Base-by-base conservation (phyloP, 1,140 invertebrate genomes). In the Bombus waltoni region DNA sequence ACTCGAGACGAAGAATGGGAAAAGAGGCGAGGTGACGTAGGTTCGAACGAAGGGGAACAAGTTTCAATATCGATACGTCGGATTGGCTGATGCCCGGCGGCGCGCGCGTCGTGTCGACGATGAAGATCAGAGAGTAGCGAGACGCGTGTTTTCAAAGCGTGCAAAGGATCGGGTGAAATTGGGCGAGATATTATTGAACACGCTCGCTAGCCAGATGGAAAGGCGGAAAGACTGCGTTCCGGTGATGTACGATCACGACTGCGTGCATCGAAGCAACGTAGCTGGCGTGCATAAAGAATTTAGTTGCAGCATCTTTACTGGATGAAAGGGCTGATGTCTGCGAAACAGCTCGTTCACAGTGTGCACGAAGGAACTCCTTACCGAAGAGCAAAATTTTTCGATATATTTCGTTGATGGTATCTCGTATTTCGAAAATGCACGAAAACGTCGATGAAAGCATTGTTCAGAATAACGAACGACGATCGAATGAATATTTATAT, bases 121-220 rank as follows among this genome's bases (percentile, higher is more conserved):
- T 42, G 71, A 74, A 74, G 73, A 74, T 74, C 73, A 74, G 73
- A 74, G 72, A n/a, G 72, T 22, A 42, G 18, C 40, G 72, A n/a
- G 40, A n/a, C 71, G 40, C 42, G 73, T 47, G 32, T 44, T 74
- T 74, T 42, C n/a, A 74, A 74, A 74, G 73, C 73, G 73, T 53
- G 73, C 73, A 74, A 74, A 74, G 73, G 73, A 74, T 74, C 73
- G 42, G 73, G 73, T 74, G 73, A 74, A 74, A 74, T 74, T 74
- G 73, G 73, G 73, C 73, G 73, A 74, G 73, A 74, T 74, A 74
- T 74, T 74, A 74, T 74, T 74, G 73, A 74, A 74, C 73, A 74
- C 73, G 73, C 4, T 74, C 44, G 73, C n/a, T 22, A 53, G 73
- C 73, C 73, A 32, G 73, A 53, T 74, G 73, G 73, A 35, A 74